Evolutionary conservation across 2,113 vertebrate genomes (phyloP), one percentile per base, ranked within the genome.

Genomic region (Puffinus mauretanicus): DNA sequence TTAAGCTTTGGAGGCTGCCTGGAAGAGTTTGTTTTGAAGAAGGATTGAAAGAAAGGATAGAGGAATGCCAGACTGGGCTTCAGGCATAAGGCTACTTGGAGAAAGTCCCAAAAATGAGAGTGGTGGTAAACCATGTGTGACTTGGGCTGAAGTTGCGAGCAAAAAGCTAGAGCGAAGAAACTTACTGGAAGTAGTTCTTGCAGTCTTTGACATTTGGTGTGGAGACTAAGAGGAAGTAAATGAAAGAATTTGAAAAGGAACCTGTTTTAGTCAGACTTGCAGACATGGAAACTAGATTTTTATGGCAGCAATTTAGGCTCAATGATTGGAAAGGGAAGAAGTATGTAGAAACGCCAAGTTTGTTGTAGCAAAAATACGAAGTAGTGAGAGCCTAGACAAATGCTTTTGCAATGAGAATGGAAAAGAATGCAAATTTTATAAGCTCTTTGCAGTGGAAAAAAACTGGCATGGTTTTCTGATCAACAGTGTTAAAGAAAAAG

Each of bases 1-100:
- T 96, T 97, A 96, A 96, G 90, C 87, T 87, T 86, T 92, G 78
- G 82, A 75, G 91, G 49, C 86, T 95, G 92, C 61, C 69, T 97
- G 57, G 65, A 93, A 96, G 90, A 90, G 66, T 85, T 96, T 95
- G 88, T 97, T 96, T 95, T 95, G 96, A 97, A 87, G 69, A 83
- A 86, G 40, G 81, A 76, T 64, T 94, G 86, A 91, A 88, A 91
- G 82, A 95, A 90, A 82, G 82, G 93, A 13, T 76, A 86, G 85
- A 94, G 80, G 72, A 90, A 90, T 96, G 82, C 81, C 86, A 95
- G 62, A 80, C 81, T 88, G 76, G 81, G 91, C 85, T 96, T 96
- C 61, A 71, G 90, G 82, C 93, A 42, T 92, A 90, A 94, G 71
- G 83, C 88, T 73, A 20, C 54, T 96, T 97, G 97, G 94, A 96